Conservation (phyloP, 2,888 invertebrate species). For the Lochmaea crataegi region DNA sequence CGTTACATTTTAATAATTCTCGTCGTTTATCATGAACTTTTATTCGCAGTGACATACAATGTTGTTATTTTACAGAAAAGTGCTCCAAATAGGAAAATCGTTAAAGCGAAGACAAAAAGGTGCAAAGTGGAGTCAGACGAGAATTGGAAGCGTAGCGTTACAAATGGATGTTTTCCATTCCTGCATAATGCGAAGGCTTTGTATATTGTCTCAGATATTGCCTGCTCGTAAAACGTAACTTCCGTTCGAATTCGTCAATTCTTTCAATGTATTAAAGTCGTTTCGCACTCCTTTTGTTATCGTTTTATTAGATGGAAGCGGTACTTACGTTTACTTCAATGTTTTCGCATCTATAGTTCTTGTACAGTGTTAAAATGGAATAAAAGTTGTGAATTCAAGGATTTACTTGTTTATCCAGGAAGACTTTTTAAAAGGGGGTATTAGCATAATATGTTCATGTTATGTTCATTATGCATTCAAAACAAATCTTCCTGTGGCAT, state of each 20-base stretch:
- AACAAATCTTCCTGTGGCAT: too few species aligned
- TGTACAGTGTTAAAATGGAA: not conserved
- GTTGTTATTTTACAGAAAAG: conserved; percentile 20
- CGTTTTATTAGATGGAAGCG: conserved; percentile 10
- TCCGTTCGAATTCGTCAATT: conserved; percentile 35
- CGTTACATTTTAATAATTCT: not conserved
- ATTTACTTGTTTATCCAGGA: not conserved
- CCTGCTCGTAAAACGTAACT: conserved; percentile 33
- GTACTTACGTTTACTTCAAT: conserved; percentile 15
- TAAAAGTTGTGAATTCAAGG: not conserved
- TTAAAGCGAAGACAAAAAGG: conserved; percentile 25
- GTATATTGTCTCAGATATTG: conserved; percentile 34
- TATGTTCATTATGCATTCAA: too few species aligned
- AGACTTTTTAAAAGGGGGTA: not conserved
- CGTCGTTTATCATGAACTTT: conserved; percentile 1
- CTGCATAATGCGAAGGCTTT: conserved; percentile 35
- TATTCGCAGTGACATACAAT: conserved; percentile 9
- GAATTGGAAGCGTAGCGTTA: conserved; percentile 25
- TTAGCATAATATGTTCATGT: not conserved
- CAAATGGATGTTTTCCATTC: conserved; percentile 33
- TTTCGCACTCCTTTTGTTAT: conserved; percentile 26
- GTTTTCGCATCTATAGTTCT: not conserved
- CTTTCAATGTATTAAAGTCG: conserved; percentile 31
- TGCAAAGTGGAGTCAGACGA: conserved; percentile 26
- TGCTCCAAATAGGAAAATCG: conserved; percentile 16